phyloP scores from a whole-genome alignment of 2,888 invertebrate genomes.

The Torymus auratus region DNA sequence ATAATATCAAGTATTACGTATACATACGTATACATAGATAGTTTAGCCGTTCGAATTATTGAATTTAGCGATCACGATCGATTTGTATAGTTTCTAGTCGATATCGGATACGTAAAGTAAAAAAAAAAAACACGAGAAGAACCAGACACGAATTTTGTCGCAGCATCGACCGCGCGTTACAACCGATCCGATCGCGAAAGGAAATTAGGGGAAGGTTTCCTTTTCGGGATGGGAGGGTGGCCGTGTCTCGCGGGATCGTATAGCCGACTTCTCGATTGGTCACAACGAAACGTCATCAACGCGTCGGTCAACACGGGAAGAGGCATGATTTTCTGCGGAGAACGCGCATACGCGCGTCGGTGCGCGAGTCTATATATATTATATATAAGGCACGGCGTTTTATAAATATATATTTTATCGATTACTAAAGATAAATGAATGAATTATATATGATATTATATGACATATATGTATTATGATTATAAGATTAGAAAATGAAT shows the following conservation, averaged over 20 bases:
- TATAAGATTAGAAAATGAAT: neutral
- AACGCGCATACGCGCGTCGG: neutral
- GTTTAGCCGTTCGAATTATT: constrained; percentile 14
- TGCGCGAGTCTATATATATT: constrained; percentile 16
- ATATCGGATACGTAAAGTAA: neutral
- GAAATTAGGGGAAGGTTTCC: constrained; percentile 75
- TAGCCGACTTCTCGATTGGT: constrained; percentile 6
- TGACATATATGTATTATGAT: constrained; percentile 25
- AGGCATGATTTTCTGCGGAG: constrained; percentile 5
- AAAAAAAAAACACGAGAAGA: too few species aligned
- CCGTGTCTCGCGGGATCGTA: neutral
- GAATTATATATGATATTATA: neutral
- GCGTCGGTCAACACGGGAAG: neutral
- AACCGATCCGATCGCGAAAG: constrained; percentile 66
- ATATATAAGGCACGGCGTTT: constrained; percentile 17
- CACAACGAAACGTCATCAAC: neutral
- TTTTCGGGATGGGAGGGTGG: constrained; percentile 61
- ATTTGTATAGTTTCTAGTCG: constrained; percentile 10
- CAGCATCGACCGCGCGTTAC: too few species aligned
- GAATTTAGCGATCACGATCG: constrained; percentile 1
- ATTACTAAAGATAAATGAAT: constrained; percentile 17
- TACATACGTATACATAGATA: neutral
- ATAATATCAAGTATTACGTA: neutral
- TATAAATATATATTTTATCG: constrained; percentile 44
- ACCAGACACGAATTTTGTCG: too few species aligned